Evolutionary conservation across 1,140 invertebrate genomes (phyloP).

Genomic region (Lanistes nyassanus): DNA sequence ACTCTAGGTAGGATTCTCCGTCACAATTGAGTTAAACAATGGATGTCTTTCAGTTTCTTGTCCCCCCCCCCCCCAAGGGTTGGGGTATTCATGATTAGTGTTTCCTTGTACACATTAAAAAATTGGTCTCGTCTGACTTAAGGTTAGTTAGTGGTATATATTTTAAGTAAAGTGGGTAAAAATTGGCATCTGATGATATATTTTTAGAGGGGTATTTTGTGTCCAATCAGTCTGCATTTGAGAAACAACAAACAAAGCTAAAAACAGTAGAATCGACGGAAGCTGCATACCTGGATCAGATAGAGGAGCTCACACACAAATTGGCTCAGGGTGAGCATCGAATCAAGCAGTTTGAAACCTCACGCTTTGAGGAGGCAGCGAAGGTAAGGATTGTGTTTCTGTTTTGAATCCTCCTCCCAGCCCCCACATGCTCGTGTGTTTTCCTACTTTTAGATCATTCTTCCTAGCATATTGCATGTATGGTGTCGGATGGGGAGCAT

Average conservation of each 20-base stretch:
- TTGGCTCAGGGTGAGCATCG: constrained; percentile 55
- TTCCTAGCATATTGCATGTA: background rate
- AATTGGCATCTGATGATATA: background rate
- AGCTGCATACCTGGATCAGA: constrained; percentile 58
- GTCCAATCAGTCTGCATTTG: constrained; percentile 31
- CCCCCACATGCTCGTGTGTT: background rate
- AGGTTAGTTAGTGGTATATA: too few relatives aligned
- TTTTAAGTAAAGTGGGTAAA: background rate
- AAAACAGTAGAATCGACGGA: constrained; percentile 47
- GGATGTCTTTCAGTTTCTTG: too few relatives aligned
- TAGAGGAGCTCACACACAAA: constrained; percentile 63
- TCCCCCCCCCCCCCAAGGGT: too few relatives aligned
- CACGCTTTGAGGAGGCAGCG: constrained; percentile 55
- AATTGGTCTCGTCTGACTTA: too few relatives aligned
- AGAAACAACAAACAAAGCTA: constrained; percentile 40
- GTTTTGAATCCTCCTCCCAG: background rate
- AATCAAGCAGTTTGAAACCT: constrained; percentile 50
- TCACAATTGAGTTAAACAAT: too few relatives aligned
- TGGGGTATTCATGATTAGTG: too few relatives aligned
- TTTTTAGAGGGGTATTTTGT: background rate
- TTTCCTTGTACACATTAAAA: too few relatives aligned
- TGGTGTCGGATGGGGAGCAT: background rate
- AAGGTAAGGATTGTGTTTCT: constrained; percentile 44
- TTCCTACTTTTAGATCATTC: background rate
- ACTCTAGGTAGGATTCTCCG: too few relatives aligned